Evolutionary conservation across 2,797 vertebrate species (phyloP).

Genomic region (Vireo griseus): DNA sequence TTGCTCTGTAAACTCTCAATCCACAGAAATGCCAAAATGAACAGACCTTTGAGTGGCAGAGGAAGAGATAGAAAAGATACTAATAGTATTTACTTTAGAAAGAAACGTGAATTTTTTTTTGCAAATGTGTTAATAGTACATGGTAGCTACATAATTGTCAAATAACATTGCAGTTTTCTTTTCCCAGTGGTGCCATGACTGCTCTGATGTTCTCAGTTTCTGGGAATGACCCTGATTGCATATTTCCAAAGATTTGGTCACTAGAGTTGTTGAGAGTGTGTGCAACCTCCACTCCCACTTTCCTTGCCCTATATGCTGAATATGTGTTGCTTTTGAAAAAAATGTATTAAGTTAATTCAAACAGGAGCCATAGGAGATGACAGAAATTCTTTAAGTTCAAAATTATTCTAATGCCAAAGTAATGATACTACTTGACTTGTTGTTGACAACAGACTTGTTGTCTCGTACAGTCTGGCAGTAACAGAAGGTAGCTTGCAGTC

Average conservation of each 20-base stretch:
- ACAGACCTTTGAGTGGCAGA: neutral
- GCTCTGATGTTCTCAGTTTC: neutral
- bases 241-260: neutral
- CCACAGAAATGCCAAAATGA: neutral
- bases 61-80: neutral
- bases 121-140: neutral
- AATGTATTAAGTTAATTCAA: neutral
- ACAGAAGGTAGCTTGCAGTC: neutral
- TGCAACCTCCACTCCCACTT: neutral
- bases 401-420: neutral
- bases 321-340: neutral
- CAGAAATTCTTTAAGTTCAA: neutral
- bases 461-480: neutral
- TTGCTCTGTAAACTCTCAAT: neutral
- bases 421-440: neutral
- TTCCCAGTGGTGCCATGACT: neutral
- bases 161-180: neutral
- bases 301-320: neutral
- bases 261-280: neutral
- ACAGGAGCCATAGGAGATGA: neutral
- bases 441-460: neutral
- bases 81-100: neutral
- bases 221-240: neutral
- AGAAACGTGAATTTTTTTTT: accelerated
- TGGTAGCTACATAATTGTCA: neutral